Base-by-base conservation (phyloP, 2,113 vertebrate genomes). In the Spermophilus dauricus region DNA sequence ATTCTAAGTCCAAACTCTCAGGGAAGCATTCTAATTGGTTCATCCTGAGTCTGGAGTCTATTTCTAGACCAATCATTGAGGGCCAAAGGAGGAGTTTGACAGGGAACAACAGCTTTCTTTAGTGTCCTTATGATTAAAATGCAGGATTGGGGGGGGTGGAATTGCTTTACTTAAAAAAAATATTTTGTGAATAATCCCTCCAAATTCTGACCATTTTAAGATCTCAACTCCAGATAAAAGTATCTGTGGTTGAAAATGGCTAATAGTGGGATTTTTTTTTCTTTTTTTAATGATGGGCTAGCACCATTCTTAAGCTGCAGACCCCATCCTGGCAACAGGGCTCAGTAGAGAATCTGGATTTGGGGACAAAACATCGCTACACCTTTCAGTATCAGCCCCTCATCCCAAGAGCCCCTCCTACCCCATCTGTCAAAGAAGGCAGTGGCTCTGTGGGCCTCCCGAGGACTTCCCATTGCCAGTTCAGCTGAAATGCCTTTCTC, bases 401-500 rank as follows among this genome's bases (percentile, higher is more conserved):
- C 53, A 75, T 76, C 77, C 70, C n/a, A 5, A 85, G 22, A 22
- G 14, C 24, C 84, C 45, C 61, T 81, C 22, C 51, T 53, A 32
- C 13, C 4, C 20, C 39, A 67, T 42, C 22, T 11, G 70, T 78
- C 86, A 34, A 67, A 94, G 34, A 81, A 58, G 80, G 89, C 10
- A 67, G n/a, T 24, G 48, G 67, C 73, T 67, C 70, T 37, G 26
- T 5, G 37, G 63, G 78, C 86, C 80, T 75, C 72, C 85, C 94
- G 97, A 94, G 42, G 86, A 95, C 51, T 28, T 87, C 92, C 77
- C 48, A 11, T 4, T 26, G 93, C 80, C 96, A 70, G 37, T 91
- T 97, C 96, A 83, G 97, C 93, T 78, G 92, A 95, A 89, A 28
- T 1, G 56, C 84, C 1, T 32, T 92, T 72, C 53, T 91, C 16